Evolutionary conservation across 2,797 vertebrate species (phyloP).

Genomic region (Acrocephalus scirpaceus): DNA sequence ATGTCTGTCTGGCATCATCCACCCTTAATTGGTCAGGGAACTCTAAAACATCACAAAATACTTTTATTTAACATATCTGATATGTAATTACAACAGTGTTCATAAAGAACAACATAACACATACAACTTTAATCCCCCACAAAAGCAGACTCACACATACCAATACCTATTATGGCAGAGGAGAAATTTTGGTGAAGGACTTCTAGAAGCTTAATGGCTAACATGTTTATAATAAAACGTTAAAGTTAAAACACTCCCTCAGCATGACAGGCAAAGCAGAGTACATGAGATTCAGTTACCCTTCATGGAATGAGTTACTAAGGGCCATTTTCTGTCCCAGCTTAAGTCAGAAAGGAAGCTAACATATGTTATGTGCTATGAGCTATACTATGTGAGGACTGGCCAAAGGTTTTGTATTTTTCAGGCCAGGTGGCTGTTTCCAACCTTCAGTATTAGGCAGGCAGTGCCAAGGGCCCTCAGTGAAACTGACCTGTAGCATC

Average conservation of each 20-base stretch:
- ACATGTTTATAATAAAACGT: background rate
- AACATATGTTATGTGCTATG: background rate
- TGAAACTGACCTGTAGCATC: accelerated
- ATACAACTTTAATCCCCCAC: background rate
- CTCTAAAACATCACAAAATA: background rate
- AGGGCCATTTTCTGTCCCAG: background rate
- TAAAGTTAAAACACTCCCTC: background rate
- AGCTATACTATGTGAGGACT: background rate
- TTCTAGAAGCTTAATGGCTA: background rate
- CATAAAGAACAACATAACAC: background rate
- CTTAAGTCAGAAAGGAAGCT: background rate
- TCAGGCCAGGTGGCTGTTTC: background rate
- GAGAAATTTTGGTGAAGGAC: background rate
- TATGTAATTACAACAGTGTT: background rate
- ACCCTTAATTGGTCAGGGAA: background rate
- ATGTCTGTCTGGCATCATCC: background rate
- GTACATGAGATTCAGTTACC: background rate
- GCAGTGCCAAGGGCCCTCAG: background rate
- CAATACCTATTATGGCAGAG: background rate
- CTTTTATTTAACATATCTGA: background rate
- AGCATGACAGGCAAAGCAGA: background rate
- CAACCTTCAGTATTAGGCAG: background rate
- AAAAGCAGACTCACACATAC: background rate
- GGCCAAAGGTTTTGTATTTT: background rate
- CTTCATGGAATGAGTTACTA: background rate